phyloP scores from a whole-genome alignment of 37 sponge, comb jelly and placozoan genomes.

The Lycopodina hypogea region DNA sequence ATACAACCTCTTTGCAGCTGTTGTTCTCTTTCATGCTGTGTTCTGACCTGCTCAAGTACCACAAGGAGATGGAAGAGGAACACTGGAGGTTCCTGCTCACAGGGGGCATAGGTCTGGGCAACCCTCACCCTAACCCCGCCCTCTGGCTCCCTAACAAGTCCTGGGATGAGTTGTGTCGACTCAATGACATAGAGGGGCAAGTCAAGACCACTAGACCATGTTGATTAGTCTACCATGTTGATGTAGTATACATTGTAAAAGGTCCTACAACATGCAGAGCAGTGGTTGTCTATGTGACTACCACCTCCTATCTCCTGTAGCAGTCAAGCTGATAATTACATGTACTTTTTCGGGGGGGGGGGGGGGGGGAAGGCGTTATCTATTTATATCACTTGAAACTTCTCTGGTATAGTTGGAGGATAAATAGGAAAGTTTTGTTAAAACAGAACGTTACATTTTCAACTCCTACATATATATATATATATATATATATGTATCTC shows the following conservation, averaged over 20 bases:
- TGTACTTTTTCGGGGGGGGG: too few relatives aligned
- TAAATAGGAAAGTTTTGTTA: too few relatives aligned
- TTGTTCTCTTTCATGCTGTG: slow-evolving; percentile 92
- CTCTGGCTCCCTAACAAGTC: slow-evolving; percentile 94
- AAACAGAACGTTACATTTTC: too few relatives aligned
- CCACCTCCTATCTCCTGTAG: too few relatives aligned
- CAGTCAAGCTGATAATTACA: too few relatives aligned
- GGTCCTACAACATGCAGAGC: not conserved
- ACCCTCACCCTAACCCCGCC: slow-evolving; percentile 88
- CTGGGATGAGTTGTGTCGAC: slow-evolving; percentile 95
- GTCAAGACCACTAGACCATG: not conserved
- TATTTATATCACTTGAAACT: too few relatives aligned
- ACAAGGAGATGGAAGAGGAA: slow-evolving; percentile 66
- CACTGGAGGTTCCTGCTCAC: slow-evolving; percentile 98
- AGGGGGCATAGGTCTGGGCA: slow-evolving; percentile 97
- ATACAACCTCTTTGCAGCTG: too few relatives aligned
- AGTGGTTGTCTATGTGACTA: too few relatives aligned
- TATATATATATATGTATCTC: too few relatives aligned
- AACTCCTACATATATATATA: too few relatives aligned
- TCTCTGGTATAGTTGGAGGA: too few relatives aligned
- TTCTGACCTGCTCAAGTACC: slow-evolving; percentile 84
- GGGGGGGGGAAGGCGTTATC: too few relatives aligned
- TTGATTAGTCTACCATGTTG: not conserved
- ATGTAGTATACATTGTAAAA: not conserved
- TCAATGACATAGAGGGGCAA: slow-evolving; percentile 60